phyloP scores from a whole-genome alignment of 2,888 invertebrate genomes.

The Andrena hattorfiana region DNA sequence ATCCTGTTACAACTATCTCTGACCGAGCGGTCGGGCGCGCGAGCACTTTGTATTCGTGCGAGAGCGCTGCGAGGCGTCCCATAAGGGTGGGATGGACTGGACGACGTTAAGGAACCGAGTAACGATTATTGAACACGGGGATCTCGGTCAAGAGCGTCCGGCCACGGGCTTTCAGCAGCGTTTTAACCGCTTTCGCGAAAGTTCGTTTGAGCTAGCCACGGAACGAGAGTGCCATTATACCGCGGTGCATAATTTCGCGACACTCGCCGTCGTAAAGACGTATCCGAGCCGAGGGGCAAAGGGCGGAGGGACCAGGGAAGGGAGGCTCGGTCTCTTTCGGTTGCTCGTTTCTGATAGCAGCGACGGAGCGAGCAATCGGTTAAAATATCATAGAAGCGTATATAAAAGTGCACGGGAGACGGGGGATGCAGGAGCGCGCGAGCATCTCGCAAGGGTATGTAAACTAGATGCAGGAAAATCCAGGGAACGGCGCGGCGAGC shows the following conservation, averaged over 20 bases:
- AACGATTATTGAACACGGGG: conserved; percentile 62
- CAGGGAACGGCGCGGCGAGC: background rate
- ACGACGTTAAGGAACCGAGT: conserved; percentile 35
- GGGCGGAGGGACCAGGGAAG: background rate
- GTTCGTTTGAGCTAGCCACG: conserved; percentile 42
- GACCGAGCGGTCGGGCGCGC: background rate
- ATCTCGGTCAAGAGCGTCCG: conserved; percentile 26
- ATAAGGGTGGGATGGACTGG: conserved; percentile 12
- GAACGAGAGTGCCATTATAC: conserved; percentile 8
- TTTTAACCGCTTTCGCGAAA: conserved; percentile 41
- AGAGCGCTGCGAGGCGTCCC: background rate
- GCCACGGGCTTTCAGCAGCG: conserved; percentile 18
- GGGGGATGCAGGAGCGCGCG: background rate
- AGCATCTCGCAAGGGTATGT: conserved; percentile 43
- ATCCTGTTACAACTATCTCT: conserved; percentile 9
- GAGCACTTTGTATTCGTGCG: background rate
- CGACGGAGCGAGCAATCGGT: conserved; percentile 13
- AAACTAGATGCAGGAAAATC: conserved; percentile 49
- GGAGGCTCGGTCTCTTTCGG: background rate
- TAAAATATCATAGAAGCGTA: conserved; percentile 22
- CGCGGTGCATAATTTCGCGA: conserved; percentile 56
- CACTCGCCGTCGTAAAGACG: conserved; percentile 29
- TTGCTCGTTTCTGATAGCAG: background rate
- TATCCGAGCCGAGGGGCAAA: background rate
- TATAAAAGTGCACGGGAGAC: background rate